Base-by-base conservation (phyloP, 2,113 vertebrate species). In the Cacatua alba region DNA sequence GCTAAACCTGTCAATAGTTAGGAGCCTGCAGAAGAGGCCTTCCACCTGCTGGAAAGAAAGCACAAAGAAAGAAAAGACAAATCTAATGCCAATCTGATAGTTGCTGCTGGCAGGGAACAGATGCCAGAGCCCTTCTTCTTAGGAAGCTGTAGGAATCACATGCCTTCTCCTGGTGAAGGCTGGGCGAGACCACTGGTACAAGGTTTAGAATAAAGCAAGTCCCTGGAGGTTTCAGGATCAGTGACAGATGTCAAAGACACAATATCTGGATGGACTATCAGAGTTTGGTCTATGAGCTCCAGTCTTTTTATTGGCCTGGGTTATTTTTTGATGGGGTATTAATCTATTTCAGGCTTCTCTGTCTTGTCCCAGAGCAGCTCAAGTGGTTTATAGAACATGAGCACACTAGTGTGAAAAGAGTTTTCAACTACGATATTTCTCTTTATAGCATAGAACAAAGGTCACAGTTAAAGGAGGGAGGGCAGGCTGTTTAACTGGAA, bases 11-110 rank as follows among this genome's bases (percentile, higher is more conserved):
- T 90, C 92, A 93, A 87, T 82, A 96, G 76, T 79, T 92, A 88
- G 0, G 1, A 96, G 90, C 79, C 88, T 94, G 72, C 82, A 93
- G 82, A 95, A 96, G 90, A 92, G 90, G 92, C 92, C 82, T 93
- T 93, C 88, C 95, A 95, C 94, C 95, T 96, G 95, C 95, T 93
- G 79, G 67, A 70, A 80, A 64, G 75, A 4, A 51, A 51, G 57
- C 13, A 53, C 13, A 31, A 41, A 41, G 51, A 35, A 33, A 49
- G 13, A 29, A 31, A 48, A 74, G 43, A 67, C 39, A 31, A 79
- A 49, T 53, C 64, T 64, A 94, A 94, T 92, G 95, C 94, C 86
- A 96, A 92, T 94, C 92, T 96, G 94, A 90, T 75, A 69, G 64
- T 63, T 60, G 88, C 86, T 90, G 74, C 74, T 88, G 86, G 88